A percentile compares a stretch with the other conserved stretches of the same genome.
phyloP scores from a whole-genome alignment of 2,113 vertebrate species.

The Panthera tigris region DNA sequence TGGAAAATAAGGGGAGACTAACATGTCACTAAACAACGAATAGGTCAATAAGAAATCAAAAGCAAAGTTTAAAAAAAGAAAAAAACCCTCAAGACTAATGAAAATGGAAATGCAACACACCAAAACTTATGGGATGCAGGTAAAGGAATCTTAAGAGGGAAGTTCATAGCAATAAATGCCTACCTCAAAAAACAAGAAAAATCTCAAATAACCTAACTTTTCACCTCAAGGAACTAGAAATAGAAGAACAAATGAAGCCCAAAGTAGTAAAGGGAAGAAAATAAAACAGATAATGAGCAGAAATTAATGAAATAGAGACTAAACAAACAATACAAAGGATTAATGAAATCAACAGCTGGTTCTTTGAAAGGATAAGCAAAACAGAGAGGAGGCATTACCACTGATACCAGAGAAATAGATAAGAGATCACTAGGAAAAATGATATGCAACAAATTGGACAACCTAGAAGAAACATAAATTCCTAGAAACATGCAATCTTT shows the following conservation, averaged over 20 bases:
- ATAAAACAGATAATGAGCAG: not conserved
- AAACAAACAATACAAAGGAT: too few species aligned
- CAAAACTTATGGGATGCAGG: not conserved
- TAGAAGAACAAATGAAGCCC: not conserved
- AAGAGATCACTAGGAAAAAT: too few species aligned
- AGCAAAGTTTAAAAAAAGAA: not conserved
- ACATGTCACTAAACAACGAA: not conserved
- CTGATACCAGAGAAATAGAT: too few species aligned
- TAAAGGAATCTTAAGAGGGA: not conserved
- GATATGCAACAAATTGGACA: too few species aligned
- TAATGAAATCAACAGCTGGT: too few species aligned
- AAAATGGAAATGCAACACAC: not conserved
- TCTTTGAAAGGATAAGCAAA: too few species aligned
- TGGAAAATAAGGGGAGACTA: not conserved
- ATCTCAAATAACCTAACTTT: not conserved
- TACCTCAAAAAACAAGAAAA: not conserved
- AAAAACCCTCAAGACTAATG: not conserved
- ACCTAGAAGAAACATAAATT: too few species aligned
- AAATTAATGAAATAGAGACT: too few species aligned
- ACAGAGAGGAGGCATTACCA: too few species aligned
- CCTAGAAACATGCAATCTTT: too few species aligned
- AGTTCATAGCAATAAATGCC: not conserved
- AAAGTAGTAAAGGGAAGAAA: not conserved
- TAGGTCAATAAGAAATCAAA: not conserved
- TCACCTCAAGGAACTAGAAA: not conserved